Evolutionary conservation across 2,888 invertebrate species (phyloP), one percentile per base, ranked within the genome.

Genomic region (Eupithecia abbreviata): DNA sequence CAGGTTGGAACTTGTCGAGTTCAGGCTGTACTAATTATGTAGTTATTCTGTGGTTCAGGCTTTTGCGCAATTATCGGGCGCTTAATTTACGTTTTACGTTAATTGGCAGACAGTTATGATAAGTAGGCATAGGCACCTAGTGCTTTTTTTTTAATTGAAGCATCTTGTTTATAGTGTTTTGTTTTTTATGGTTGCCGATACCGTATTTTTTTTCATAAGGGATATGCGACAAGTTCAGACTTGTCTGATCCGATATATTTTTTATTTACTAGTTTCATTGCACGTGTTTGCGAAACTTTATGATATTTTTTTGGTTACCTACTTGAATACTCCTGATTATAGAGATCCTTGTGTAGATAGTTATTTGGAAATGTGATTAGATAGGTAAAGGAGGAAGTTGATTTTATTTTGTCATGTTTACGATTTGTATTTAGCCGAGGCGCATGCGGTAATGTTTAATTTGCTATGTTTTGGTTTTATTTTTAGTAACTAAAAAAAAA

Each of bases 1-100:
- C 93, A 93, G 91, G 93, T 93, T 91, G 87, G 9, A 84, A 92
- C 93, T 84, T 90, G 93, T 90, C 76, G 75, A n/a, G 65, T 78
- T 73, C 78, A 76, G 74, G 74, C 69, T 78, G 74, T 81, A 72
- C 62, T 72, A 49, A 72, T 30, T 30, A 30, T 30, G 30, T 74
- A 74, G 13, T 76, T 70, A 13, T 70, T 43, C 47, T 55, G 70
- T 76, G 74, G 62, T 79, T 74, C 76, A 76, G 72, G 75, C 72
- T 77, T 78, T 81, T 73, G 71, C 74, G 45, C 75, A 77, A 70
- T 42, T 78, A 67, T 18, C 55, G 12, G 18, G 15, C 18, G 55
- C 41, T 51, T 68, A 69, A 74, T 69, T 66, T 72, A 51, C 69
- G 72, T 43, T 18, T 42, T 62, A 15, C 6, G 41, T 66, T 66